Percentiles rank a stretch among this genome's conserved stretches.
Evolutionary conservation across 2,888 invertebrate genomes (phyloP).

Genomic region (Trichopoda pennipes): DNA sequence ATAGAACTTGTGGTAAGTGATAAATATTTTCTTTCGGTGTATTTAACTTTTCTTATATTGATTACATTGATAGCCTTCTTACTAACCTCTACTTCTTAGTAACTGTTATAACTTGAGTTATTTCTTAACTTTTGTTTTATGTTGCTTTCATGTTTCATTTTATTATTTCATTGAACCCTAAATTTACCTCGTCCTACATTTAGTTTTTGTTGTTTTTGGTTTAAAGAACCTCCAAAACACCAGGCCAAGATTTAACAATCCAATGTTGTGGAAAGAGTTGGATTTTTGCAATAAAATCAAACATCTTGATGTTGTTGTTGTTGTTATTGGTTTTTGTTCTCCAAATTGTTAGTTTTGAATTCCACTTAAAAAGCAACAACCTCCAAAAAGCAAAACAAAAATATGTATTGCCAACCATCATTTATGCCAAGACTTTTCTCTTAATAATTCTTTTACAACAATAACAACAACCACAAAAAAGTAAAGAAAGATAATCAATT

Average conservation of each 20-base stretch:
- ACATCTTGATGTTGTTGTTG: conserved; percentile 6
- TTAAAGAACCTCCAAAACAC: conserved; percentile 10
- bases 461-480: too few relatives aligned
- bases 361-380: conserved; percentile 16
- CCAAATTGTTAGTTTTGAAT: conserved; percentile 38
- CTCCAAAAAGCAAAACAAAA: background rate
- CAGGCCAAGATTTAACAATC: conserved; percentile 26
- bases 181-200: conserved; percentile 62
- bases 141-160: conserved; percentile 29
- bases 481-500: conserved; percentile 56
- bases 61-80: conserved; percentile 54
- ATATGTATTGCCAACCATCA: conserved; percentile 51
- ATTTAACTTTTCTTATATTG: conserved; percentile 20
- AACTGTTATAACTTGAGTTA: conserved; percentile 35
- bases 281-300: conserved; percentile 13
- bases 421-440: conserved; percentile 50
- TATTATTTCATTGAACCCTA: conserved; percentile 48
- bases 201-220: background rate
- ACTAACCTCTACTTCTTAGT: conserved; percentile 44
- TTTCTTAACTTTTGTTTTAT: conserved; percentile 47
- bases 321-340: background rate
- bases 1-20: too few relatives aligned
- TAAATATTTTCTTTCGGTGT: conserved; percentile 26
- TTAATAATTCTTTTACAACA: conserved; percentile 46
- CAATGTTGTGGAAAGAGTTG: background rate